Evolutionary conservation across 1,140 invertebrate genomes (phyloP), one percentile per base, ranked within the genome.

Genomic region (Tetramorium simillimum): DNA sequence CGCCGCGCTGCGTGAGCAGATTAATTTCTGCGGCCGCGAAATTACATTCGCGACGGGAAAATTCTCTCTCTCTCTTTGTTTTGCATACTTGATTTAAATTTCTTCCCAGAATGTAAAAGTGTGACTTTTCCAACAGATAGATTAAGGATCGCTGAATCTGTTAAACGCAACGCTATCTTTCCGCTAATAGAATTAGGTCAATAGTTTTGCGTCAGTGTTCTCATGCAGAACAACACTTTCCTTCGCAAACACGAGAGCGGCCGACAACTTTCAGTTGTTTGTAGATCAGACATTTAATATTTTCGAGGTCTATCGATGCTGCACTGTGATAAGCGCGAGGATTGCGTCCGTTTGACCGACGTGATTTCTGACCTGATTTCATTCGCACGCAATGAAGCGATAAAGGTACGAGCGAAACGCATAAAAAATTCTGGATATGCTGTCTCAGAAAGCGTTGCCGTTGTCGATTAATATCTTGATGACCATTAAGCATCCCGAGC

Each of bases 11-110:
- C 72, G 56, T 70, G 72, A 84, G 40, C 53, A 24, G 69, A 75
- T 75, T 84, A 84, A 73, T 58, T 60, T 16, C 40, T 37, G 72
- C 40, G 16, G 12, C 3, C 65, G 53, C 69, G 14, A 84, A 84
- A 73, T 46, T 75, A 14, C n/a, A 60, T 84, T 46, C 37, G 18
- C 46, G 10, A n/a, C 14, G 24, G 18, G 14, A 33, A 84, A 75
- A 14, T 16, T 33, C 18, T 24, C 21, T 16, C 5, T 46, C 56
- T 60, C 37, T n/a, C 33, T 24, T 6, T 28, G 10, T 49, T 28
- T 69, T 49, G 6, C n/a, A 62, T 18, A 62, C 9, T 62, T 46
- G 53, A 40, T 51, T 37, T 21, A 14, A 80, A 73, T 82, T 75
- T 73, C 14, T 21, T 72, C 21, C 21, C 33, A 24, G 14, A 67